Base-by-base conservation (phyloP, 1,140 invertebrate species). In the Manduca sexta region DNA sequence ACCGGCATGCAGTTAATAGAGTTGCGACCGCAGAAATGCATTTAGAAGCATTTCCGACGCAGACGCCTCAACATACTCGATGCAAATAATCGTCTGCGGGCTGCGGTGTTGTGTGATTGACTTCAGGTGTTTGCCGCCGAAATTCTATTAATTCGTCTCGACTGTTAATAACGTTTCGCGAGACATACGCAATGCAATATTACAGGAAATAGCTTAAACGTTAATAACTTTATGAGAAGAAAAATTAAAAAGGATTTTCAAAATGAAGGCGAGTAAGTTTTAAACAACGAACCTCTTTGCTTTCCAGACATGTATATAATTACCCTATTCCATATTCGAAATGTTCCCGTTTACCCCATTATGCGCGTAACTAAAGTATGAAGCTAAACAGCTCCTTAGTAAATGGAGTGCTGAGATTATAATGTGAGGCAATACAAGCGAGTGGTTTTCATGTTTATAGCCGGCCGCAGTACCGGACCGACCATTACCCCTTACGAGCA, bases 381-480 rank as follows among this genome's bases (percentile, higher is more conserved):
- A 21, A 21, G 21, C 7, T 2, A 21, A 21, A 21, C 8, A 8
- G 8, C 21, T 8, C 21, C 21, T 26, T 26, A 26, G 21, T 12
- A 35, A 35, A 35, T 35, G 34, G 34, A 35, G 30, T n/a, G n/a
- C 34, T 13, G n/a, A 14, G 14, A 35, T 14, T 35, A 12, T 35
- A 35, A 13, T n/a, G 34, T 12, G 34, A 35, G n/a, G 34, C 14
- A 18, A 33, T 45, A 48, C 17, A 12, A 14, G 18, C 34, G 53
- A 60, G 64, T 64, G 60, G 53, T 57, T 67, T 56, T 42, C 53
- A 37, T 65, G 63, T 65, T 55, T 56, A 51, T 44, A 21, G 52
- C 44, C 14, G 31, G 17, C 15, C 40, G 4, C 13, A n/a, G 39
- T 21, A 12, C 5, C 11, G 30, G 15, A 12, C 5, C 11, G 30